Conservation (phyloP, 2,113 vertebrate species). For the Zingel zingel region DNA sequence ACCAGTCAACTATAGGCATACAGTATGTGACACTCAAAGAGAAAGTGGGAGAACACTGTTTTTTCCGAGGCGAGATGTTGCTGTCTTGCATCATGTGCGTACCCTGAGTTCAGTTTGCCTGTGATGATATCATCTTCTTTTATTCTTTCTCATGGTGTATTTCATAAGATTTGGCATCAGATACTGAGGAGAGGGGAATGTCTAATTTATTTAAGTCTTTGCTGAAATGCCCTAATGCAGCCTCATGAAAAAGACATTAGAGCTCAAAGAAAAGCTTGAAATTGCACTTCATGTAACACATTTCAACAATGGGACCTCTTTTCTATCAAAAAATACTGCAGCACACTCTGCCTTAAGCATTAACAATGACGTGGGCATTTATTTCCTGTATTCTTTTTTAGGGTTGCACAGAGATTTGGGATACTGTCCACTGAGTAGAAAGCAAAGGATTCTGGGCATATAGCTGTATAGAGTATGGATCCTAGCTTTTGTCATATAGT, state of each 20-base stretch:
- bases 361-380: slow-evolving; percentile 3
- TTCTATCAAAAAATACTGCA: background rate
- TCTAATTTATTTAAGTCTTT: slow-evolving; percentile 39
- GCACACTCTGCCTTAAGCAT: background rate
- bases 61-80: slow-evolving; percentile 23
- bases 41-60: background rate
- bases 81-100: slow-evolving; percentile 48
- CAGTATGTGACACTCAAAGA: slow-evolving; percentile 3
- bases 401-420: background rate
- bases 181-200: background rate
- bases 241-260: slow-evolving; percentile 44
- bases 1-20: background rate
- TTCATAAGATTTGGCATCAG: slow-evolving; percentile 39
- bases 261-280: slow-evolving; percentile 32
- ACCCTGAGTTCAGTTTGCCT: slow-evolving; percentile 27
- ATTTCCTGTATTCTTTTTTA: background rate
- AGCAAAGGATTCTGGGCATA: background rate
- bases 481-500: background rate
- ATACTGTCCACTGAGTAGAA: background rate
- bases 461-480: too few species aligned
- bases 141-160: slow-evolving; percentile 21
- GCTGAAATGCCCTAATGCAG: slow-evolving; percentile 15
- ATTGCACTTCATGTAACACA: slow-evolving; percentile 34
- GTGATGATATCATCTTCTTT: slow-evolving; percentile 54
- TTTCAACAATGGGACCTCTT: slow-evolving; percentile 27